Evolutionary conservation across 2,797 vertebrate species (phyloP), one percentile per base, ranked within the genome.

Genomic region (Enteromius anoplus): DNA sequence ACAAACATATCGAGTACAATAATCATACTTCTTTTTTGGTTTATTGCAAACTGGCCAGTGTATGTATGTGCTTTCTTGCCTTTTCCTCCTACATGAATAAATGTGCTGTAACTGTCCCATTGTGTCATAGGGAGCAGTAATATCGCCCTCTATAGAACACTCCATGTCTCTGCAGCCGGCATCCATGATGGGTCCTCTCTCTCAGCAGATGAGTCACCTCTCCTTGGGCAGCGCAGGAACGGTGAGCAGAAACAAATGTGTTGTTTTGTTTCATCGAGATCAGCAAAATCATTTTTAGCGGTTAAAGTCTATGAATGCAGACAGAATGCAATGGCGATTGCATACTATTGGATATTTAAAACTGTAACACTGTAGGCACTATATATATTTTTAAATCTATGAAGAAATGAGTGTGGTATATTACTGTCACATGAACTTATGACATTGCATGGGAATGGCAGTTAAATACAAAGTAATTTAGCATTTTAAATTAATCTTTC

Each of bases 141-240:
- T 99, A 94, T 98, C 98, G 87, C 98, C 98, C 93, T 98, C 98
- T 89, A 97, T 99, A 95, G 98, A 99, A 92, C 97, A 96, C 71
- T 96, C 97, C 81, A 95, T 99, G 97, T 97, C 98, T 94, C 95
- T 99, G 95, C 98, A 99, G 92, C 96, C 96, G 4, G 87, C 97
- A 2, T 98, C 98, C 0, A 96, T 99, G 96, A 97, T 99, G 90
- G 93, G 93, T 87, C 98, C 98, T 40, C 92, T 99, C 88, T 88
- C 97, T 58, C 98, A 99, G 94, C 98, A 99, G 90, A 98, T 99
- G 97, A 95, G 96, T 96, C 98, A 99, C 87, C 96, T 99, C 87
- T 96, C 98, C 66, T 88, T 99, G 92, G 95, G 97, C 90, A 97
- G 92, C 90, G 94, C 97, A 90, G 97, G 97, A 96, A 95, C 97